phyloP scores from a whole-genome alignment of 2,797 vertebrate species.

The Gadopsis bispinosus region DNA sequence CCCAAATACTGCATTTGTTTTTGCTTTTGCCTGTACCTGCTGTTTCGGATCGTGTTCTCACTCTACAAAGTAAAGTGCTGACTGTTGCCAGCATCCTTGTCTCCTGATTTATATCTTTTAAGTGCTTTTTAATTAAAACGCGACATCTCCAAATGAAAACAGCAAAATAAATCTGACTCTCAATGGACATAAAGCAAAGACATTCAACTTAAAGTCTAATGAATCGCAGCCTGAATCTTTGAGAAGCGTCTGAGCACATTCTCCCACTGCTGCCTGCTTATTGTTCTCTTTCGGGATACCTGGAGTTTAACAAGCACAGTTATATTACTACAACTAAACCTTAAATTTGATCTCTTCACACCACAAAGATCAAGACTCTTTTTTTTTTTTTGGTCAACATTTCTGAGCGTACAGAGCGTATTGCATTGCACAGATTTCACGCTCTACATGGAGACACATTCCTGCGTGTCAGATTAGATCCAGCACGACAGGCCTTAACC shows the following conservation, averaged over 20 bases:
- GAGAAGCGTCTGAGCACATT: neutral
- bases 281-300: neutral
- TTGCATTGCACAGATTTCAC: constrained; percentile 60
- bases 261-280: neutral
- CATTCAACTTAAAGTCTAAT: too few species aligned
- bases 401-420: constrained; percentile 16
- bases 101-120: neutral
- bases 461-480: constrained; percentile 68
- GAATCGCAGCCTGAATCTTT: constrained; percentile 9
- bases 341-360: neutral
- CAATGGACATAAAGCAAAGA: too few species aligned
- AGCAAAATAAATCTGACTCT: too few species aligned
- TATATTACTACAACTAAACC: neutral
- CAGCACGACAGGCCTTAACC: constrained; percentile 70
- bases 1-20: too few species aligned
- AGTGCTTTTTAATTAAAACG: neutral
- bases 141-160: neutral
- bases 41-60: too few species aligned
- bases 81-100: too few species aligned
- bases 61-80: too few species aligned
- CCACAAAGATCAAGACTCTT: neutral
- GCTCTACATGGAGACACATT: constrained; percentile 71
- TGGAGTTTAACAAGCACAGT: neutral
- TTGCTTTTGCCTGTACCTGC: too few species aligned
- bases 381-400: neutral